These are phyloP conservation scores for Caenorhabditis drosophilae DNA, from an alignment of 2,888 invertebrate genomes.

Conservation along the genomic window DNA sequence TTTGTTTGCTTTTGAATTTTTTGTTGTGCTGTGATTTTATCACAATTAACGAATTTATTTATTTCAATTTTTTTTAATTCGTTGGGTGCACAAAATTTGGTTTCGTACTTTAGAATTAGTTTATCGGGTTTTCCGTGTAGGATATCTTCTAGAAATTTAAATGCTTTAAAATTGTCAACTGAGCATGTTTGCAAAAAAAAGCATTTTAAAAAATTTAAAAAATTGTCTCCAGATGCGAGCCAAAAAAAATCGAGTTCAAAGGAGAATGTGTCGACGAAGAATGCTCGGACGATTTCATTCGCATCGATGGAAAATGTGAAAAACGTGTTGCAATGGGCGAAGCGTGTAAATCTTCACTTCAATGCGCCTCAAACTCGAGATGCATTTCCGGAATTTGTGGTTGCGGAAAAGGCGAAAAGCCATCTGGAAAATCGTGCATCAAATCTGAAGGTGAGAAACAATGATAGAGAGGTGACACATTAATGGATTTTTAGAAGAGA, in stretches of 20 bases:
- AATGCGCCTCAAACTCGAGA: constrained; percentile 45
- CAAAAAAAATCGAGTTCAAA: constrained; percentile 30
- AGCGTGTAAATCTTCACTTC: constrained; percentile 41
- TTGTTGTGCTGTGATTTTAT: constrained; percentile 1
- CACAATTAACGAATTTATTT: too few species aligned
- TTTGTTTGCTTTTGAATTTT: not conserved
- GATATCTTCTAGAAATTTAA: too few species aligned
- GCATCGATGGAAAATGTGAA: constrained; percentile 44
- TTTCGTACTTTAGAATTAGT: too few species aligned
- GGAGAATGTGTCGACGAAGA: constrained; percentile 42
- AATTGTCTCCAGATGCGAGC: constrained; percentile 42
- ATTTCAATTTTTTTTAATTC: too few species aligned
- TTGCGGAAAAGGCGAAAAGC: constrained; percentile 41
- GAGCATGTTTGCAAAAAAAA: too few species aligned
- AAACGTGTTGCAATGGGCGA: constrained; percentile 43
- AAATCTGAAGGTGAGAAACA: constrained; percentile 15
- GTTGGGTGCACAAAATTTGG: too few species aligned
- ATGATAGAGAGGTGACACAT: not conserved
- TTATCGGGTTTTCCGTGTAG: too few species aligned
- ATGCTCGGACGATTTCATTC: constrained; percentile 38
- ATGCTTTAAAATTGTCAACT: too few species aligned
- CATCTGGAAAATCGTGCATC: constrained; percentile 24
- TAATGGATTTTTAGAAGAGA: too few species aligned
- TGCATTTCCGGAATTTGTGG: constrained; percentile 45
- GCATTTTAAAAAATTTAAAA: too few species aligned